These are phyloP conservation scores for Crocodylus rhombifer DNA, from an alignment of 2,797 vertebrate genomes.

Conservation along the genomic window DNA sequence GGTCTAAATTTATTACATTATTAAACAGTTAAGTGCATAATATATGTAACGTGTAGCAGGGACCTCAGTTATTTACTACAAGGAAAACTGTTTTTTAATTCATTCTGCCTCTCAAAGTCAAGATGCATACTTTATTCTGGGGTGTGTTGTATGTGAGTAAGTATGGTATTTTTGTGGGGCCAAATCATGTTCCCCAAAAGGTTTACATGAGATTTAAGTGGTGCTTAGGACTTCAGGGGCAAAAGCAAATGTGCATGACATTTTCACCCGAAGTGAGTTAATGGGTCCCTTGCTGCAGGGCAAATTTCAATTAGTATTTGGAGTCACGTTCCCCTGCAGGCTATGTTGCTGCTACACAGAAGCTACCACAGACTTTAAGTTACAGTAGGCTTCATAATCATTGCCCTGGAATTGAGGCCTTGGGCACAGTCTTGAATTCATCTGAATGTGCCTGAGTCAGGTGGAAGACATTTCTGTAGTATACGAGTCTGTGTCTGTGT, in stretches of 20 bases:
- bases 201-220: not conserved
- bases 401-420: not conserved
- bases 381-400: not conserved
- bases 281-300: not conserved
- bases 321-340: not conserved
- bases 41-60: too few relatives aligned
- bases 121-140: too few relatives aligned
- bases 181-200: not conserved
- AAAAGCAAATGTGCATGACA: not conserved
- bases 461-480: not conserved
- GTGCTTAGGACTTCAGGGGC: not conserved
- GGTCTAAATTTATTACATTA: too few relatives aligned
- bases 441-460: accelerated
- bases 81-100: too few relatives aligned
- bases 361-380: not conserved
- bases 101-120: too few relatives aligned
- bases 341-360: not conserved
- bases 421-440: not conserved
- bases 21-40: too few relatives aligned
- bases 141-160: too few relatives aligned
- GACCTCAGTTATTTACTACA: too few relatives aligned
- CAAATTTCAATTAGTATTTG: not conserved
- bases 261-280: not conserved
- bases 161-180: not conserved
- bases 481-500: not conserved